These are phyloP conservation scores for Sternarchorhynchus goeldii DNA, from an alignment of 2,797 vertebrate genomes.

Conservation along the genomic window DNA sequence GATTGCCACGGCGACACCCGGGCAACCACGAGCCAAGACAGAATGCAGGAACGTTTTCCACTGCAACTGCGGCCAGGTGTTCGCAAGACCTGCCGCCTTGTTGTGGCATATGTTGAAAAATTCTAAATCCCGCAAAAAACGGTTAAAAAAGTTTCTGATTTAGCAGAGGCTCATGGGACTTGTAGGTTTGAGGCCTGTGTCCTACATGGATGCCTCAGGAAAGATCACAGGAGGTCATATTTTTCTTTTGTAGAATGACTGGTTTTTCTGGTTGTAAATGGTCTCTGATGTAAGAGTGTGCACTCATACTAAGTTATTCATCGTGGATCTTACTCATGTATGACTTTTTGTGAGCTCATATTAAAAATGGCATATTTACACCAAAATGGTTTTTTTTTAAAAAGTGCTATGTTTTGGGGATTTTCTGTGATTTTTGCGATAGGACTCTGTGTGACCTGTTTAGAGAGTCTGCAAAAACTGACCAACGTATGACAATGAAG, in stretches of 20 bases:
- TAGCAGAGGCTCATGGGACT: background rate
- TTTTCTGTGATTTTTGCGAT: too few species aligned
- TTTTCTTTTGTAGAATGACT: constrained; percentile 3
- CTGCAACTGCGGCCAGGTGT: constrained; percentile 73
- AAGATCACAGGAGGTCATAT: background rate
- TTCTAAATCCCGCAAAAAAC: constrained; percentile 54
- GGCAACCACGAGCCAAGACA: constrained; percentile 44
- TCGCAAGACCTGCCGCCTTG: constrained; percentile 72
- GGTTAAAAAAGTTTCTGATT: constrained; percentile 39
- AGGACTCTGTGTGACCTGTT: too few species aligned
- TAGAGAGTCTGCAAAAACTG: too few species aligned
- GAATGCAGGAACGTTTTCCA: constrained; percentile 67
- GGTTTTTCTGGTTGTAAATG: background rate
- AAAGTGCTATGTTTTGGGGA: too few species aligned
- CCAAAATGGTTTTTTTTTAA: too few species aligned
- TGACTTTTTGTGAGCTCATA: constrained; percentile 1
- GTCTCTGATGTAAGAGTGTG: background rate
- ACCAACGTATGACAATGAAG: too few species aligned
- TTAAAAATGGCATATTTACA: background rate
- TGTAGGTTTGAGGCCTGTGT: too few species aligned
- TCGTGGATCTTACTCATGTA: background rate
- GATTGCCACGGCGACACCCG: background rate
- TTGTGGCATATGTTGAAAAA: constrained; percentile 77
- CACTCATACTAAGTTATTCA: background rate
- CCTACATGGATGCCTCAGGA: too few species aligned